Evolutionary conservation across 2,113 vertebrate species (phyloP).

Genomic region (Syrrhaptes paradoxus): DNA sequence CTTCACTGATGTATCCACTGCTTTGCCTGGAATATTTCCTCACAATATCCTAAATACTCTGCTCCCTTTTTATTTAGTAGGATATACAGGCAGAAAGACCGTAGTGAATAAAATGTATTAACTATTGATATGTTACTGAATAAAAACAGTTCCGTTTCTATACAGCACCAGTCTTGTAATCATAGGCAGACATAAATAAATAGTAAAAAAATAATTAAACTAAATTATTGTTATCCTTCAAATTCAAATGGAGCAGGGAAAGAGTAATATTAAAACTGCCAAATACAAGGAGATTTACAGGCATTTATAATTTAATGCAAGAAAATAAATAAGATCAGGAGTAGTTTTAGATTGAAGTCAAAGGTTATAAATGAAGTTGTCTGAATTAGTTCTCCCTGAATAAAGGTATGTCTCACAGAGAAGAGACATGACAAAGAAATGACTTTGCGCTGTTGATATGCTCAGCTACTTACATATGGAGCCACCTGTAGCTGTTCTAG

Average conservation of each 20-base stretch:
- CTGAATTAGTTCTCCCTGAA: background rate
- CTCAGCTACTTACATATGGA: background rate
- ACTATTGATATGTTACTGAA: background rate
- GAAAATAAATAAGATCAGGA: background rate
- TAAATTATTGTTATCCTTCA: background rate
- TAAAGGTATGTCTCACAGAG: background rate
- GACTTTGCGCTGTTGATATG: background rate
- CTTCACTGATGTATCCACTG: background rate
- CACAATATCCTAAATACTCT: background rate
- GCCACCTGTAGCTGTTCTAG: background rate
- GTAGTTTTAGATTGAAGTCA: background rate
- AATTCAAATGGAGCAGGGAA: background rate
- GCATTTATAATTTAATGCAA: background rate
- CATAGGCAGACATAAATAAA: background rate
- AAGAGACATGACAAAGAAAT: background rate
- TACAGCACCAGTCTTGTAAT: background rate
- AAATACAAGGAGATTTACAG: background rate
- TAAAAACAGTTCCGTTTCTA: background rate
- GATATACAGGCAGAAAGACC: background rate
- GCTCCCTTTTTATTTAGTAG: background rate
- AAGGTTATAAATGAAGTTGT: background rate
- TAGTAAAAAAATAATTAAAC: slow-evolving; percentile 2
- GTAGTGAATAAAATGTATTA: background rate
- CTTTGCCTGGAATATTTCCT: background rate
- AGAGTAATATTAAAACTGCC: background rate